Conservation (phyloP, 1,140 invertebrate genomes). For the Cephus cinctus region DNA sequence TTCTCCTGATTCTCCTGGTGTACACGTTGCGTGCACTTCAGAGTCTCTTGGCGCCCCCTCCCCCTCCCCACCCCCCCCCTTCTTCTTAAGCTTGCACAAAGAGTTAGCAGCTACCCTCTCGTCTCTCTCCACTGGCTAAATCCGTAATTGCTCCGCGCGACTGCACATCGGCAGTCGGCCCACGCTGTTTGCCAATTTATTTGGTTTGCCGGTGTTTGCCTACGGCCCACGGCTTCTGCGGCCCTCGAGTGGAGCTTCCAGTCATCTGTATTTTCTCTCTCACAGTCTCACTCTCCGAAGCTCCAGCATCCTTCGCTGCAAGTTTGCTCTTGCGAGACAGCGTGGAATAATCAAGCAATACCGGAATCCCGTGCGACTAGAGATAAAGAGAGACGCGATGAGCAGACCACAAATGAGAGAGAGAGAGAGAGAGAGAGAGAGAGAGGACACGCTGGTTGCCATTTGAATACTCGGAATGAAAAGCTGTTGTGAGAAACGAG, state of each 20-base stretch:
- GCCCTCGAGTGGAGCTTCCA: no score
- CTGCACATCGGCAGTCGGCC: slow-evolving; percentile 26
- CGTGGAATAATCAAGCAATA: no score
- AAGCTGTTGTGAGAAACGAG: no score
- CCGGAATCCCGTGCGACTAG: no score
- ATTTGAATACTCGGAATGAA: no score
- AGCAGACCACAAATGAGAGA: not conserved
- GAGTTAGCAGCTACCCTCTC: slow-evolving; percentile 36
- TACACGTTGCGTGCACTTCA: not conserved
- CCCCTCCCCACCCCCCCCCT: not conserved
- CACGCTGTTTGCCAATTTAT: slow-evolving; percentile 39
- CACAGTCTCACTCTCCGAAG: no score
- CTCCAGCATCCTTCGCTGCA: no score
- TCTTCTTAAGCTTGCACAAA: slow-evolving; percentile 23
- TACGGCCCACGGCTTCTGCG: no score
- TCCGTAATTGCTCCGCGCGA: slow-evolving; percentile 45
- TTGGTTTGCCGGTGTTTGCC: no score
- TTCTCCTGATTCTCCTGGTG: slow-evolving; percentile 9
- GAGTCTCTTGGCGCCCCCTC: not conserved
- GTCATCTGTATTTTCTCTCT: no score
- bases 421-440: slow-evolving; percentile 9
- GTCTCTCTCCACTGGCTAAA: slow-evolving; percentile 35
- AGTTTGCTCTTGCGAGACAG: no score
- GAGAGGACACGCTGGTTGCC: slow-evolving; percentile 11
- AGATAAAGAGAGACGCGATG: no score